Evolutionary conservation across 2,113 vertebrate species (phyloP).

Genomic region (Stictonetta naevosa): DNA sequence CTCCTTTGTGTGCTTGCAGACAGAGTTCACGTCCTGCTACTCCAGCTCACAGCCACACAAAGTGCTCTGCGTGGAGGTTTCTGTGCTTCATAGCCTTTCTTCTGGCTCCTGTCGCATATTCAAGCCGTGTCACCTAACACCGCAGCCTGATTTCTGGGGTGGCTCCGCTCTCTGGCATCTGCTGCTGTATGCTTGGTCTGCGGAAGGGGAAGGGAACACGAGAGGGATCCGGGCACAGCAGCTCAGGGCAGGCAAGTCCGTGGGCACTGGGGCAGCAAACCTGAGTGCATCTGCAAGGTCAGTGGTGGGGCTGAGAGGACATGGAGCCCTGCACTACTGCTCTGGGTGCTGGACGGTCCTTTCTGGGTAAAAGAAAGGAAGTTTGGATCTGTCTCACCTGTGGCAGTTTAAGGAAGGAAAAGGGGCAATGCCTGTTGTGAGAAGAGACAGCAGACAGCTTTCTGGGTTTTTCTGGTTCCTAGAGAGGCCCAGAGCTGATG

Average conservation of each 20-base stretch:
- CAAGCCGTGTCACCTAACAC: background rate
- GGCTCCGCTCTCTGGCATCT: background rate
- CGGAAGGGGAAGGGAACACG: background rate
- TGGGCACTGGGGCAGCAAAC: background rate
- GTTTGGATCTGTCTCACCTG: background rate
- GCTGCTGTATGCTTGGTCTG: background rate
- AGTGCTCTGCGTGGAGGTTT: background rate
- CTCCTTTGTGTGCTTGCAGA: background rate
- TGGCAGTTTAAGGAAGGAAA: background rate
- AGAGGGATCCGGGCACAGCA: background rate
- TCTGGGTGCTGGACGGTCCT: background rate
- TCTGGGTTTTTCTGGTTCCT: background rate
- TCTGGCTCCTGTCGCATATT: background rate
- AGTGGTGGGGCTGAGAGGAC: background rate
- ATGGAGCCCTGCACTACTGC: background rate
- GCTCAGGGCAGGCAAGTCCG: background rate
- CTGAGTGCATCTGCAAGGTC: background rate
- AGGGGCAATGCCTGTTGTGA: background rate
- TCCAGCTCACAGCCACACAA: background rate
- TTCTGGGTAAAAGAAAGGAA: background rate
- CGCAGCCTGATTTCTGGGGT: background rate
- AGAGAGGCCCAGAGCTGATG: background rate
- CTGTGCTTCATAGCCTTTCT: background rate
- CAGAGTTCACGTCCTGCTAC: background rate
- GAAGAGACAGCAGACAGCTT: background rate